Percentiles rank a stretch among this genome's conserved stretches.
Evolutionary conservation across 2,888 invertebrate genomes (phyloP).

Genomic region (Dexiosoma caninum): DNA sequence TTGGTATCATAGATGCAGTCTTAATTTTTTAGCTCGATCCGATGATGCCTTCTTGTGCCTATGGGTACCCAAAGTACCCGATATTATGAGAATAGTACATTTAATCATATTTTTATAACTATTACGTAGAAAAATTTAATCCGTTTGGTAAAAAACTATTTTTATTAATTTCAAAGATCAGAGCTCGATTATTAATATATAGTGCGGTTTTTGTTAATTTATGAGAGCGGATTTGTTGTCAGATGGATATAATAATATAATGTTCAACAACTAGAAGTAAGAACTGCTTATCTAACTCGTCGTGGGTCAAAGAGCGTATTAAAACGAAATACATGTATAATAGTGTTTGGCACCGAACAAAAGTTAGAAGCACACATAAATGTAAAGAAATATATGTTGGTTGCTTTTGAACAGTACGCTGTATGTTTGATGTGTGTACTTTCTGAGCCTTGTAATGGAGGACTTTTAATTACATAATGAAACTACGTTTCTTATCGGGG

Average conservation of each 20-base stretch:
- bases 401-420: no score
- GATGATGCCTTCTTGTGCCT: no score
- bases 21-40: background rate
- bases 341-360: no score
- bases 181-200: no score
- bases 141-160: background rate
- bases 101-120: background rate
- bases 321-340: no score
- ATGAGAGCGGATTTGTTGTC: background rate
- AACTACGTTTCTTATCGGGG: no score
- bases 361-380: no score
- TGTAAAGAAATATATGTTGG: no score
- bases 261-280: background rate
- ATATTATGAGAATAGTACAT: background rate
- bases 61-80: background rate
- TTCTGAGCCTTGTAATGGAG: no score
- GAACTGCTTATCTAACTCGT: background rate
- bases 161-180: background rate
- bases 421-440: no score
- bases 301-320: background rate
- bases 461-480: no score
- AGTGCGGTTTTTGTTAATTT: background rate
- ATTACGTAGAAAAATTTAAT: background rate
- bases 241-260: background rate
- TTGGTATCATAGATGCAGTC: background rate